These are phyloP conservation scores for Anas platyrhynchos DNA, from an alignment of 2,113 vertebrate species.

Conservation along the genomic window DNA sequence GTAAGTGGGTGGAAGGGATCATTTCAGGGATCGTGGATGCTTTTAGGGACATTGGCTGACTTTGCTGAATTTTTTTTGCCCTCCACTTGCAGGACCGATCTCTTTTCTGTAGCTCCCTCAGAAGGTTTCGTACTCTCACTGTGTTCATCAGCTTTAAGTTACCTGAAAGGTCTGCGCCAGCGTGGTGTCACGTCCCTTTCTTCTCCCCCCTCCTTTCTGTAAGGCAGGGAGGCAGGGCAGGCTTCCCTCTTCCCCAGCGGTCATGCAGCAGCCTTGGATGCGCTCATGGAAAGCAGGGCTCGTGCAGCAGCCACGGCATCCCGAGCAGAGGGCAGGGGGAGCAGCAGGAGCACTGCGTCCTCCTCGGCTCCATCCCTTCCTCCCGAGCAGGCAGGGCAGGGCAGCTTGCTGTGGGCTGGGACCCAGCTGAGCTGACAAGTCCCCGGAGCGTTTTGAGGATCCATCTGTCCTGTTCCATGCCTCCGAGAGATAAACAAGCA, in stretches of 20 bases:
- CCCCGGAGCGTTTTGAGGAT: background rate
- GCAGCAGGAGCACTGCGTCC: background rate
- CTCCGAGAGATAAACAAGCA: background rate
- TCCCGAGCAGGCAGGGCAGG: background rate
- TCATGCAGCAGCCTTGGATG: background rate
- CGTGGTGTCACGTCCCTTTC: background rate
- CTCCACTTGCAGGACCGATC: background rate
- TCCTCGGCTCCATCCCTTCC: background rate
- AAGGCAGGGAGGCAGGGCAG: background rate
- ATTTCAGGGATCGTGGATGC: background rate
- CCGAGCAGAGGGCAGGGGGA: background rate
- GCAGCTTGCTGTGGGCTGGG: background rate
- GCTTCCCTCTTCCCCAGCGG: background rate
- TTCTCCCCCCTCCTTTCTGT: background rate
- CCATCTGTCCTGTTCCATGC: background rate
- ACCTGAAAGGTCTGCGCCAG: background rate
- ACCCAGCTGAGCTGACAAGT: background rate
- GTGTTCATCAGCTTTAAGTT: background rate
- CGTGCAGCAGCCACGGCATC: background rate
- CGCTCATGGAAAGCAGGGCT: background rate
- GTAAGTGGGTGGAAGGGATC: background rate
- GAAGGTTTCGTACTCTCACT: background rate
- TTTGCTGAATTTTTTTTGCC: background rate
- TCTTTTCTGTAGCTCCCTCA: background rate
- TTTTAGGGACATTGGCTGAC: background rate